These are phyloP conservation scores for Asarcornis scutulata DNA, from an alignment of 2,113 vertebrate species.

Conservation along the genomic window DNA sequence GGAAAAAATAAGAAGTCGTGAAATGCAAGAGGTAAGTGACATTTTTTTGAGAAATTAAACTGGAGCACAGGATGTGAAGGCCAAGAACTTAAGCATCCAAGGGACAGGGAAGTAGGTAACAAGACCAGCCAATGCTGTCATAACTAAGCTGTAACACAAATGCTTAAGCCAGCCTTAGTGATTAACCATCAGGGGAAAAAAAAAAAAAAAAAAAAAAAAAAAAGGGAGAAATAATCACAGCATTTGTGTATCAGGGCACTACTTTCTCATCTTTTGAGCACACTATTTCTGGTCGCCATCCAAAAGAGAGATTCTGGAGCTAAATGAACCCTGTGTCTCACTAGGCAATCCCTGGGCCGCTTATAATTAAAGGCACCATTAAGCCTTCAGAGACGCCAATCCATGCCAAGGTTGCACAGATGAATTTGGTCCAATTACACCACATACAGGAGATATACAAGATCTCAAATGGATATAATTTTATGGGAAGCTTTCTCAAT, in stretches of 20 bases:
- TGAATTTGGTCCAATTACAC: not conserved
- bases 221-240: not conserved
- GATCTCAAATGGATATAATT: not conserved
- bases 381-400: conserved; percentile 25
- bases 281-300: not conserved
- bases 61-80: not conserved
- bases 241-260: not conserved
- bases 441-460: not conserved
- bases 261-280: not conserved
- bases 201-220: not conserved
- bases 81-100: not conserved
- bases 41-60: not conserved
- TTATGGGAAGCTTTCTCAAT: not conserved
- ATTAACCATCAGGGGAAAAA: not conserved
- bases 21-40: not conserved
- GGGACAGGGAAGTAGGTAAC: not conserved
- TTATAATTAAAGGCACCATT: conserved; percentile 51
- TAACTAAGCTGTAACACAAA: not conserved
- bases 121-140: not conserved
- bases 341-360: conserved; percentile 20
- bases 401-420: not conserved
- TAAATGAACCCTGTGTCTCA: conserved; percentile 22
- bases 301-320: conserved; percentile 18
- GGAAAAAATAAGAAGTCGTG: not conserved
- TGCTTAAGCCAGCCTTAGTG: not conserved